Base-by-base conservation (phyloP, 2,888 invertebrate genomes). In the Drosophila rellima region DNA sequence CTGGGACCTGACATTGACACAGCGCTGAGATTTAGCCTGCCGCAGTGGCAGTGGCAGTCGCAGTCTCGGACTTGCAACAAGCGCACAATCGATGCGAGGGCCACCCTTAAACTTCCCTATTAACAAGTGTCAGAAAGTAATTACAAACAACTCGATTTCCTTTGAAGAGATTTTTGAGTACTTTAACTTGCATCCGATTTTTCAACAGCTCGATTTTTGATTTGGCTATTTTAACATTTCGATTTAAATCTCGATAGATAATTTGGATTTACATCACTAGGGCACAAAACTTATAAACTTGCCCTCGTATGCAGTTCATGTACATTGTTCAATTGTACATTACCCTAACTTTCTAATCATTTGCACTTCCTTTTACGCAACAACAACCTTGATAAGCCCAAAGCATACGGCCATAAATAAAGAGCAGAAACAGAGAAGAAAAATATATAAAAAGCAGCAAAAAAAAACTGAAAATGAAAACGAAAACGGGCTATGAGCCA, bases 301-400 rank as follows among this genome's bases (percentile, higher is more conserved):
- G 44, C 67, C 73, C 78, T 62, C 78, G 60, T 74, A 75, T 78
- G 79, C 78, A 75, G 50, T 63, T 35, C 60, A 54, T 33, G 74
- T 75, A 56, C 26, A 29, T 66, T 35, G 35, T 6, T n/a, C 1
- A 26, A 7, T 57, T 48, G 51, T 37, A 39, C 10, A 39, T 39
- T 39, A 39, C 39, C 51, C 59, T 47, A 55, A 83, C 83, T 83
- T 83, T 83, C 83, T 83, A 83, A 89, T 70, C 88, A 83, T 89
- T 83, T 84, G 88, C 83, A 83, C 83, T 83, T 83, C 83, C 83
- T 82, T 83, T 83, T 83, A 87, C 85, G 89, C 83, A 83, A 83
- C 87, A 87, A 78, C 81, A 83, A 87, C 89, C 89, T 86, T 83
- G 84, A 80, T 88, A 74, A 67, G 76, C 64, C 63, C 70, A 54